phyloP scores from a whole-genome alignment of 2,797 vertebrate genomes.

The Pseudochromis fuscus region DNA sequence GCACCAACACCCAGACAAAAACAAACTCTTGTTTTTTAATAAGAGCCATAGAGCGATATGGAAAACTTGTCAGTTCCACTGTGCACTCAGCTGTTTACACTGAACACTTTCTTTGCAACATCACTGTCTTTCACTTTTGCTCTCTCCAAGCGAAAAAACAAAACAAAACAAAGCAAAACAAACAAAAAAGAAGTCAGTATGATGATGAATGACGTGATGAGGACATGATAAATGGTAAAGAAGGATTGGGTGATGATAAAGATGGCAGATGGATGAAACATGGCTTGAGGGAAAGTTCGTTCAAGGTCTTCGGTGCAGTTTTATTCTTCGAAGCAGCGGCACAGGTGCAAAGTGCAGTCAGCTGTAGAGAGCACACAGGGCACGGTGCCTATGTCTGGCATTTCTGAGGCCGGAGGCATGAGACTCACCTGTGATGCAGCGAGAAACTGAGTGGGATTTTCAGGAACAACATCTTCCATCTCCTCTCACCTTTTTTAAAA shows the following conservation, averaged over 20 bases:
- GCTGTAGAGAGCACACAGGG: slow-evolving; percentile 46
- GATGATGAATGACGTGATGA: slow-evolving; percentile 43
- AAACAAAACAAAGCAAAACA: too few relatives aligned
- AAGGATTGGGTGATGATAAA: slow-evolving; percentile 31
- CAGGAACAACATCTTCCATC: slow-evolving; percentile 37
- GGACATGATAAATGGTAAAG: slow-evolving; percentile 27
- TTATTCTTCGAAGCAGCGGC: slow-evolving; percentile 59
- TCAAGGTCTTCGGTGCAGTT: slow-evolving; percentile 52
- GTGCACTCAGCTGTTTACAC: neutral
- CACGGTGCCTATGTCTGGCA: slow-evolving; percentile 32
- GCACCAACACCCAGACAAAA: neutral
- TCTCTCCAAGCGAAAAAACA: slow-evolving; percentile 8
- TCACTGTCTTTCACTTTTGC: slow-evolving; percentile 11
- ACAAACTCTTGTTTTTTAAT: neutral
- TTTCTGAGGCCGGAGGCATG: slow-evolving; percentile 40
- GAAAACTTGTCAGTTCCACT: neutral
- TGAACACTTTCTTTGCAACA: neutral
- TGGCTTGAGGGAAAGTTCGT: slow-evolving; percentile 39
- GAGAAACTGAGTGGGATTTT: slow-evolving; percentile 34
- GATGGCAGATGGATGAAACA: slow-evolving; percentile 52
- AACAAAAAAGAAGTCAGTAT: slow-evolving; percentile 10
- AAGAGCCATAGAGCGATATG: neutral
- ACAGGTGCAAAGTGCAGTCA: slow-evolving; percentile 62
- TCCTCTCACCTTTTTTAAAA: slow-evolving; percentile 41
- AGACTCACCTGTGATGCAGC: slow-evolving; percentile 40